Evolutionary conservation across 2,797 vertebrate species (phyloP), one percentile per base, ranked within the genome.

Genomic region (Fundulus diaphanus): DNA sequence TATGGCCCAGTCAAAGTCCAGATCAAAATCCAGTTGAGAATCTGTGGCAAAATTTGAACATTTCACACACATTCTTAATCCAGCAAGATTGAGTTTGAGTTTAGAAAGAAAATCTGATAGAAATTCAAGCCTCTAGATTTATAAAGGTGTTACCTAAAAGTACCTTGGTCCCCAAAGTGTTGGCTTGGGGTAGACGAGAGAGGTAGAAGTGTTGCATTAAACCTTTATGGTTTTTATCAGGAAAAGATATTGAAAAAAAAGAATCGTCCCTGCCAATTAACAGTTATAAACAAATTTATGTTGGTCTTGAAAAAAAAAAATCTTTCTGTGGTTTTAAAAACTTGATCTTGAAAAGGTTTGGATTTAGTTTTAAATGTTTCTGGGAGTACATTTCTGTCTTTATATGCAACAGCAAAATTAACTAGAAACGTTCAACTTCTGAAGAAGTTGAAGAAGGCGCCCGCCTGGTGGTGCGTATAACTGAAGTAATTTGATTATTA

Each of bases 341-440:
- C 20, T n/a, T 42, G 35, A 67, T 24, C 2, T 70, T 18, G 70
- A 7, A 56, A 76, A 66, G 73, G 31, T 13, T 69, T 80, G 15
- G 24, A 35, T 18, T 71, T 57, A 79, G 51, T 82, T 51, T 68
- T 83, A 70, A 84, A 78, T 78, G 42, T 71, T 73, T 73, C 70
- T 44, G 7, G 69, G 13, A 29, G 37, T 70, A 51, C 52, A 63
- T 79, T 48, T 35, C 18, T 65, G 59, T 80, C 24, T 57, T 74
- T 72, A 66, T 69, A 33, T 74, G 70, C 35, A 51, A 76, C 70
- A 57, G 59, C 7, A 76, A 81, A 77, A 87, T n/a, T n/a, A n/a
- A n/a, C n/a, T n/a, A n/a, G n/a, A n/a, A n/a, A n/a, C n/a, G n/a
- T n/a, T n/a, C n/a, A n/a, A n/a, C n/a, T n/a, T n/a, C n/a, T n/a